A percentile compares a stretch with the other conserved stretches of the same genome.
Conservation (phyloP, 2,888 invertebrate species). For the Neelides folsomi region DNA sequence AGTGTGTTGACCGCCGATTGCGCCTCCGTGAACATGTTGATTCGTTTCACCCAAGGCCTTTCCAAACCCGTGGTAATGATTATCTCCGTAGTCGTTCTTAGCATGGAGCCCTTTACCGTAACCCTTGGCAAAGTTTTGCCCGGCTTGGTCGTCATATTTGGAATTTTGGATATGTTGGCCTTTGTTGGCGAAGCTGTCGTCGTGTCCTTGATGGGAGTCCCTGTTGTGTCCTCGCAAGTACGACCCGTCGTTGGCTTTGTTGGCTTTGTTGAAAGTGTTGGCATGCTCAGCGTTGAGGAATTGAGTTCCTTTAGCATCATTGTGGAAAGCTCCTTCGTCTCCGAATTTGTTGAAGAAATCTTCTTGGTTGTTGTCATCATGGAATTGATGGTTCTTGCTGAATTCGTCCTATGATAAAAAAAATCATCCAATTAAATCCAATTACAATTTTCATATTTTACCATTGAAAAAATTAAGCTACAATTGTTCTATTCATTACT, state of each 20-base stretch:
- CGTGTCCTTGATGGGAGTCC: conserved; percentile 23
- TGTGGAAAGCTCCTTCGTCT: conserved; percentile 31
- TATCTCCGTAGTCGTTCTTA: conserved; percentile 23
- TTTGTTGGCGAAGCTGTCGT: conserved; percentile 20
- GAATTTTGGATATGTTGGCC: conserved; percentile 22
- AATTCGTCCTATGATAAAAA: conserved; percentile 20
- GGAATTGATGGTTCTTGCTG: conserved; percentile 28
- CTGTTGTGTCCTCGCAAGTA: conserved; percentile 26
- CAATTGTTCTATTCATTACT: no score
- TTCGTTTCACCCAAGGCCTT: conserved; percentile 11
- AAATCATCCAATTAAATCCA: neutral
- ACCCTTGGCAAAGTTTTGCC: conserved; percentile 20
- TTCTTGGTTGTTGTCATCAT: conserved; percentile 25
- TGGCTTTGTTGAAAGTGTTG: conserved; percentile 22
- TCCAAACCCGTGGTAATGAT: conserved; percentile 13
- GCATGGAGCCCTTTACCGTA: conserved; percentile 26
- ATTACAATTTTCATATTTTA: no score
- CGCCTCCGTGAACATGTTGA: neutral
- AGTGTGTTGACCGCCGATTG: conserved; percentile 19
- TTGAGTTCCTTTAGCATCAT: conserved; percentile 24
- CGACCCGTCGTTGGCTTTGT: conserved; percentile 23
- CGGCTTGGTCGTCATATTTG: conserved; percentile 18
- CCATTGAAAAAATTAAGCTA: no score
- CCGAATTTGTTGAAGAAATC: conserved; percentile 30
- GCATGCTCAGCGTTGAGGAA: conserved; percentile 29